Conservation (phyloP, 2,888 invertebrate species). For the Hypomecis atomaria region DNA sequence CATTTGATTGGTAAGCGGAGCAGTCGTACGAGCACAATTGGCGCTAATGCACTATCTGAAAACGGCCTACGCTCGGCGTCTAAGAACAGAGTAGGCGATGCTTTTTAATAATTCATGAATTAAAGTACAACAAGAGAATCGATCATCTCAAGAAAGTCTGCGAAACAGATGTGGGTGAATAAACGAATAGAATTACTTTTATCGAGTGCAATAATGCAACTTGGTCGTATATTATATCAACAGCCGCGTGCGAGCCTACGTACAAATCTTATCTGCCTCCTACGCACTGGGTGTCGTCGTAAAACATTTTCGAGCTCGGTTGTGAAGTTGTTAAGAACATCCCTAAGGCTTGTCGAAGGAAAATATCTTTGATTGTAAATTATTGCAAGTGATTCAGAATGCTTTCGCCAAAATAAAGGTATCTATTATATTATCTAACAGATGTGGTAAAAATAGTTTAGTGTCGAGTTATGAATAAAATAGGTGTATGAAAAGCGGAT, state of each 20-base stretch:
- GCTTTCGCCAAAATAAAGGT: too few species aligned
- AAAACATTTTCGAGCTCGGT: constrained; percentile 36
- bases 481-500: too few species aligned
- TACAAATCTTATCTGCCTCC: constrained; percentile 67
- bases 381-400: not conserved
- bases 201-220: constrained; percentile 57
- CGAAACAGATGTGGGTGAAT: constrained; percentile 53
- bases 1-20: too few species aligned
- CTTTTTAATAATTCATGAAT: too few species aligned
- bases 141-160: not conserved
- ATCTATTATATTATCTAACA: too few species aligned
- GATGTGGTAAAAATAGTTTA: too few species aligned
- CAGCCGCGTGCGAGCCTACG: constrained; percentile 55
- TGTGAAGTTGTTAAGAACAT: constrained; percentile 5
- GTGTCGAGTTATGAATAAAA: too few species aligned
- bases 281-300: constrained; percentile 63
- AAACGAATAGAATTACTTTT: constrained; percentile 60
- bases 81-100: too few species aligned
- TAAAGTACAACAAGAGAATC: constrained; percentile 1
- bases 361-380: constrained; percentile 8
- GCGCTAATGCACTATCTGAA: too few species aligned
- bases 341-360: constrained; percentile 2
- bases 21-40: too few species aligned
- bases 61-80: too few species aligned
- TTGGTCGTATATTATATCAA: constrained; percentile 53